Percentiles rank a stretch among this genome's conserved stretches.
phyloP scores from a whole-genome alignment of 2,797 vertebrate genomes.

The Monodelphis domestica region DNA sequence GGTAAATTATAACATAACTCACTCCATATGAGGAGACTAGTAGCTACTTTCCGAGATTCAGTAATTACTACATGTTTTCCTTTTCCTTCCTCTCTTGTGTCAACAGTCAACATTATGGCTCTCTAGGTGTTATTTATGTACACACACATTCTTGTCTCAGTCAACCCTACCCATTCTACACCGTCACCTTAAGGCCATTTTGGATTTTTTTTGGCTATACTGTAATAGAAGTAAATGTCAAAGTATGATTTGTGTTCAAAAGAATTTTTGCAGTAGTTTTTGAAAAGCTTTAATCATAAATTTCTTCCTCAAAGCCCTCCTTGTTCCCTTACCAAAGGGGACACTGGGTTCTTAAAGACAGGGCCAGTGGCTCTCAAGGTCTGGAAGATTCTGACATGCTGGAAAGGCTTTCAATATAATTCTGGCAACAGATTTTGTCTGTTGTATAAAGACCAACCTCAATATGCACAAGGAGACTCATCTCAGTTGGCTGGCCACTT shows the following conservation, averaged over 20 bases:
- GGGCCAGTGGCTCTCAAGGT: background rate
- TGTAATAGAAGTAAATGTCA: background rate
- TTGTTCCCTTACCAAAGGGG: background rate
- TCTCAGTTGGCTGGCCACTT: background rate
- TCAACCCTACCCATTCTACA: background rate
- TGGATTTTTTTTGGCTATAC: background rate
- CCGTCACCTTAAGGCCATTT: background rate
- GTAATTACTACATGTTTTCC: constrained; percentile 26
- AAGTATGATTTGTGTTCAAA: background rate
- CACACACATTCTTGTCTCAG: background rate
- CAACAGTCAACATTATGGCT: constrained; percentile 22
- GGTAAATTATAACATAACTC: constrained; percentile 51
- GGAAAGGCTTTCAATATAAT: background rate
- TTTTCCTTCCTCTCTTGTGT: background rate
- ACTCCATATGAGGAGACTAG: constrained; percentile 16
- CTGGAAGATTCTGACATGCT: background rate
- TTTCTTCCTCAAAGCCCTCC: background rate
- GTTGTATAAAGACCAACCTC: background rate
- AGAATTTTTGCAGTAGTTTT: background rate
- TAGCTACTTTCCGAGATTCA: constrained; percentile 48
- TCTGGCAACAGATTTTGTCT: background rate
- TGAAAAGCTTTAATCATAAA: background rate
- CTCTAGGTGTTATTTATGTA: background rate
- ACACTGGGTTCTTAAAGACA: background rate
- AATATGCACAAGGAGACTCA: background rate